phyloP scores from a whole-genome alignment of 2,888 invertebrate species.

The Tenthredo scrophulariae region DNA sequence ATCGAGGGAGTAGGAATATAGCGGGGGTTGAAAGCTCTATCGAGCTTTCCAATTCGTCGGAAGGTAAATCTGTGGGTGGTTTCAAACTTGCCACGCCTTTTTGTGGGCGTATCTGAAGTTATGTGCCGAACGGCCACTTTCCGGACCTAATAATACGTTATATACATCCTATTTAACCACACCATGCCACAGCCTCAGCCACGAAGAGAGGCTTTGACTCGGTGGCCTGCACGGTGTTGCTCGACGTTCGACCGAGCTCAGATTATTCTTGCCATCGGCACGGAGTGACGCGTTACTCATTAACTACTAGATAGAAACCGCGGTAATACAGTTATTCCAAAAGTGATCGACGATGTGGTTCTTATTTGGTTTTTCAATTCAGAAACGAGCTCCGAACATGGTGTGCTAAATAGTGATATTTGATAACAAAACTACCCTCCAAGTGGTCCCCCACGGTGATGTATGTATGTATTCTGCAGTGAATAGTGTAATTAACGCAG shows the following conservation, averaged over 20 bases:
- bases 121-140: conserved; percentile 43
- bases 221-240: conserved; percentile 21
- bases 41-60: conserved; percentile 18
- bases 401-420: conserved; percentile 3
- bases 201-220: conserved; percentile 51
- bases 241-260: conserved; percentile 37
- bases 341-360: conserved; percentile 18
- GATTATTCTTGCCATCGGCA: conserved; percentile 44
- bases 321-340: background rate
- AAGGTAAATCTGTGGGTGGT: conserved; percentile 47
- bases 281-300: conserved; percentile 31
- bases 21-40: conserved; percentile 7
- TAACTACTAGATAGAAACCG: background rate
- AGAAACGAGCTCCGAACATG: background rate
- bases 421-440: background rate
- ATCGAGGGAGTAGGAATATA: conserved; percentile 17
- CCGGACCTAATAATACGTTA: conserved; percentile 74
- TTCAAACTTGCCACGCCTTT: background rate
- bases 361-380: background rate
- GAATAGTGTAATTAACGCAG: conserved; percentile 24
- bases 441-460: conserved; percentile 22
- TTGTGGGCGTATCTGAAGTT: conserved; percentile 20
- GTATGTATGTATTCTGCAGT: background rate
- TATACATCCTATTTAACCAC: conserved; percentile 75
- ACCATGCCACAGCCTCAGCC: conserved; percentile 47